A percentile compares a stretch with the other conserved stretches of the same genome.
Evolutionary conservation across 2,888 invertebrate genomes (phyloP).

Genomic region (Pachycephus smyrnensis): DNA sequence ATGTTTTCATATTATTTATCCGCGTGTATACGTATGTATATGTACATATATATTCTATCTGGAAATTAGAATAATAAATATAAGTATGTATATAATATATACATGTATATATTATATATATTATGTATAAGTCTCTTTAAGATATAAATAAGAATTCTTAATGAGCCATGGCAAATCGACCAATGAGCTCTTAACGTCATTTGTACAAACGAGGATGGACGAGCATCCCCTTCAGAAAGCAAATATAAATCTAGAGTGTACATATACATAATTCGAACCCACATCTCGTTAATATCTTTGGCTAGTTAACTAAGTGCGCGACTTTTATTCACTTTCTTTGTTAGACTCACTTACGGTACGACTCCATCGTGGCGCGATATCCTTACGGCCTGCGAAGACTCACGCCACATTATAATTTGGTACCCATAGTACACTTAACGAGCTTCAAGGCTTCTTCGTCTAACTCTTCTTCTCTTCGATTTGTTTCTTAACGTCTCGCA

Average conservation of each 20-base stretch:
- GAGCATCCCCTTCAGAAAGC: neutral
- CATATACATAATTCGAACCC: conserved; percentile 1
- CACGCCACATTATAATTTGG: conserved; percentile 19
- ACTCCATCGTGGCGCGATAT: conserved; percentile 24
- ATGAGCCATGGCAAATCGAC: conserved; percentile 25
- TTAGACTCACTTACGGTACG: conserved; percentile 32
- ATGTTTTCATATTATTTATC: neutral
- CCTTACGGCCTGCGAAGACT: conserved; percentile 23
- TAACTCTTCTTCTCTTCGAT: conserved; percentile 18
- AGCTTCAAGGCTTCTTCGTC: conserved; percentile 5
- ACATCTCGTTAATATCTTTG: conserved; percentile 50
- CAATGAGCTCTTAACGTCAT: conserved; percentile 33
- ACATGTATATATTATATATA: conserved; percentile 29
- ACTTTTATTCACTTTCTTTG: conserved; percentile 28
- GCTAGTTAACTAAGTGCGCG: conserved; percentile 44
- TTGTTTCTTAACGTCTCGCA: conserved; percentile 14
- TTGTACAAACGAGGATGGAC: conserved; percentile 28
- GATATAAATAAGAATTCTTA: conserved; percentile 42
- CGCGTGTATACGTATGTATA: conserved; percentile 28
- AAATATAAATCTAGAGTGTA: conserved; percentile 32
- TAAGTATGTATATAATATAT: conserved; percentile 37
- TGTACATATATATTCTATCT: conserved; percentile 36
- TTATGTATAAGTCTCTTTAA: conserved; percentile 38
- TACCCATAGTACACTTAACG: neutral
- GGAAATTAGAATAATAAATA: conserved; percentile 49